Percentiles rank a stretch among this genome's conserved stretches.
phyloP scores from a whole-genome alignment of 2,888 invertebrate species.

The Leptinotarsa peninsularis region DNA sequence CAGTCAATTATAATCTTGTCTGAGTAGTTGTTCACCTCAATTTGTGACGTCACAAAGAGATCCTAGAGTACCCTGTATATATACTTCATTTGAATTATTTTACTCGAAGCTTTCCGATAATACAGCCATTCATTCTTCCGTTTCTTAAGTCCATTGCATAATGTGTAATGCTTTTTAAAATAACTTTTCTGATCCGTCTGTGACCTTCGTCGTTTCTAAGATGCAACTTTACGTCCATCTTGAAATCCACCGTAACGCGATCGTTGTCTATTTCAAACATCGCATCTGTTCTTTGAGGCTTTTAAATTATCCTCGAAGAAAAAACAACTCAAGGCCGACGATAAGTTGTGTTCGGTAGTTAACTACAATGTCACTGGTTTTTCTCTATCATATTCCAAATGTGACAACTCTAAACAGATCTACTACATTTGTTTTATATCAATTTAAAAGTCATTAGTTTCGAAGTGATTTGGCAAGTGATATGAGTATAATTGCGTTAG shows the following conservation, averaged over 20 bases:
- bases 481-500: neutral
- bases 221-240: conserved; percentile 23
- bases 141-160: neutral
- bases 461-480: neutral
- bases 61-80: too few relatives aligned
- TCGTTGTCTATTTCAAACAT: conserved; percentile 39
- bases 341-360: conserved; percentile 32
- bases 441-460: conserved; percentile 8
- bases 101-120: too few relatives aligned
- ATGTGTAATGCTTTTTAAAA: conserved; percentile 8
- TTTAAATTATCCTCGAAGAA: conserved; percentile 44
- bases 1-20: too few relatives aligned
- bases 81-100: too few relatives aligned
- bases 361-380: conserved; percentile 41
- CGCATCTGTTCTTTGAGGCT: conserved; percentile 42
- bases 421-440: conserved; percentile 21
- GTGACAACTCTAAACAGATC: conserved; percentile 32
- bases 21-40: too few relatives aligned
- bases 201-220: conserved; percentile 29
- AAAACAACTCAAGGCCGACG: conserved; percentile 39
- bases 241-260: conserved; percentile 35
- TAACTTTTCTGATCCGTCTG: conserved; percentile 25
- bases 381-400: conserved; percentile 37
- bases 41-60: too few relatives aligned
- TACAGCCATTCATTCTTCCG: too few relatives aligned